Conservation (phyloP, 1,140 invertebrate genomes). For the Leptinotarsa lineolata region DNA sequence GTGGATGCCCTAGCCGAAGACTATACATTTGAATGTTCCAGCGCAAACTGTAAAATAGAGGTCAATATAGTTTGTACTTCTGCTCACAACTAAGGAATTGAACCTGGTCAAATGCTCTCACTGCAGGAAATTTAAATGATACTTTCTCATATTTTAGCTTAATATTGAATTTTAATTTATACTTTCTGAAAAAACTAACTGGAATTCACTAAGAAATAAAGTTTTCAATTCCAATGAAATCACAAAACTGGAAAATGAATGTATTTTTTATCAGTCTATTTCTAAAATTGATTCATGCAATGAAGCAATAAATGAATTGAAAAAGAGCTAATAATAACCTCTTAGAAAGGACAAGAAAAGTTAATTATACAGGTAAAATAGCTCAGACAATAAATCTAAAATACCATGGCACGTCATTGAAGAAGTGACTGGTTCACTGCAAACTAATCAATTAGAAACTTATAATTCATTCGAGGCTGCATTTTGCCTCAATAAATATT, state of each 20-base stretch:
- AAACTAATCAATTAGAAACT: too few relatives aligned
- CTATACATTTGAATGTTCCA: not conserved
- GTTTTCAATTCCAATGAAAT: not conserved
- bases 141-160: not conserved
- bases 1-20: not conserved
- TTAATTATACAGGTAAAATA: not conserved
- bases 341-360: not conserved
- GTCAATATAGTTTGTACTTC: not conserved
- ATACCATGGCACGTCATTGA: too few relatives aligned
- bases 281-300: not conserved
- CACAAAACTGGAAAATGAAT: not conserved
- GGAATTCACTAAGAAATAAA: not conserved
- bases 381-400: constrained; percentile 9
- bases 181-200: not conserved
- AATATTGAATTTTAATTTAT: not conserved
- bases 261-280: too few relatives aligned
- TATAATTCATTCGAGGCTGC: too few relatives aligned
- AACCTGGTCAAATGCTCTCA: not conserved
- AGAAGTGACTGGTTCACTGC: too few relatives aligned
- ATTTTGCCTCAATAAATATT: not conserved
- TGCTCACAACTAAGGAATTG: not conserved
- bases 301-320: not conserved
- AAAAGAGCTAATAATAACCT: too few relatives aligned
- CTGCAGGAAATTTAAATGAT: not conserved
- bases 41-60: not conserved